Evolutionary conservation across 2,888 invertebrate genomes (phyloP).

Genomic region (Eilema sororculum): DNA sequence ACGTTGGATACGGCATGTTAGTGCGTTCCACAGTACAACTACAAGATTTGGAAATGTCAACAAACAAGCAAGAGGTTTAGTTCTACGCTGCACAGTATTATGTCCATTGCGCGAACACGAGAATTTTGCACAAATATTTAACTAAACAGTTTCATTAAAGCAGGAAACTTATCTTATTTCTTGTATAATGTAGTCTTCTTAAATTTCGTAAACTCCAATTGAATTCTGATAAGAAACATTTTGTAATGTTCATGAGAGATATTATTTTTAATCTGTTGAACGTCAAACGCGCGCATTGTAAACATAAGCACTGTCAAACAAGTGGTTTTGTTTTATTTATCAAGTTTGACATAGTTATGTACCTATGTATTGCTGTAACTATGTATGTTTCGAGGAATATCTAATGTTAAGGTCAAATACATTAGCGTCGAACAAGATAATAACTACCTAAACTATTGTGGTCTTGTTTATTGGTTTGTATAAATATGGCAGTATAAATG

Average conservation of each 20-base stretch:
- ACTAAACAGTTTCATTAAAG: not conserved
- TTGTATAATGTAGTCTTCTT: not conserved
- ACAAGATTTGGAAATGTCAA: constrained; percentile 73
- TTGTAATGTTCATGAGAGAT: not conserved
- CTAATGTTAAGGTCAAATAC: constrained; percentile 24
- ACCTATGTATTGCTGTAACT: not conserved
- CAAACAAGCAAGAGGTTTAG: constrained; percentile 69
- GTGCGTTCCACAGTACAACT: constrained; percentile 76
- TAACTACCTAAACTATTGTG: not conserved
- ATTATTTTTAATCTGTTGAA: constrained; percentile 39
- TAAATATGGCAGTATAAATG: not conserved
- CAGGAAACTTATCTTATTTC: not conserved
- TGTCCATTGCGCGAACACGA: constrained; percentile 52
- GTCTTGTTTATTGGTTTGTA: not conserved
- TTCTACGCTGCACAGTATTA: constrained; percentile 46
- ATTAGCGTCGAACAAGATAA: not conserved
- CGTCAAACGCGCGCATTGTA: constrained; percentile 37
- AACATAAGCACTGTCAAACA: constrained; percentile 44
- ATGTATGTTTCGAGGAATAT: constrained; percentile 12
- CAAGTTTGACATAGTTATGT: not conserved
- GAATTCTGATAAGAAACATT: not conserved
- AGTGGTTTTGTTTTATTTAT: constrained; percentile 24
- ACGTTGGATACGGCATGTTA: constrained; percentile 71
- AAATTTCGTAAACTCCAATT: not conserved
- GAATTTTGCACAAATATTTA: constrained; percentile 18